phyloP scores from a whole-genome alignment of 2,113 vertebrate genomes.

The Chaetodon trifascialis region DNA sequence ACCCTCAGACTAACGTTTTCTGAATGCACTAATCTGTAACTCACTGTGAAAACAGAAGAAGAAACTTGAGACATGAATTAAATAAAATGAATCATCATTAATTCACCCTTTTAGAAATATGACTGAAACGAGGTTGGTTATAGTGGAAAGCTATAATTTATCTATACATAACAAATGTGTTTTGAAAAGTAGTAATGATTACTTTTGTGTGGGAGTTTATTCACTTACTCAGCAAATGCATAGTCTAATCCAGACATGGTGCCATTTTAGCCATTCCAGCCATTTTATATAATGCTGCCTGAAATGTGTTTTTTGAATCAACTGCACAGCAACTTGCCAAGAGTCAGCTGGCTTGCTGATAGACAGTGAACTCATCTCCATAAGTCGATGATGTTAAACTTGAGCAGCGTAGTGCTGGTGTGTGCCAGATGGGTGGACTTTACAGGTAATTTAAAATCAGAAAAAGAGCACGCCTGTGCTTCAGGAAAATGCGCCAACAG shows the following conservation, averaged over 20 bases:
- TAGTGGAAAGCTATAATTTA: not conserved
- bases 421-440: not conserved
- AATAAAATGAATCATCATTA: not conserved
- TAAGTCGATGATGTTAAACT: not conserved
- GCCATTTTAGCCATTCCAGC: constrained; percentile 44
- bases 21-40: not conserved
- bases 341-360: not conserved
- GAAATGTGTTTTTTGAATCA: constrained; percentile 22
- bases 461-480: not conserved
- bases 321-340: not conserved
- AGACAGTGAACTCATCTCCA: not conserved
- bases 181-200: not conserved
- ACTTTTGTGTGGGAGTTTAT: not conserved
- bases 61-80: not conserved
- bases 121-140: not conserved
- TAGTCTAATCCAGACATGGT: constrained; percentile 8
- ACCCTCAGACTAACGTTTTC: not conserved
- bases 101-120: not conserved
- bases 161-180: not conserved
- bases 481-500: not conserved
- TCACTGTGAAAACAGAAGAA: constrained; percentile 1
- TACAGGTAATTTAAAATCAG: not conserved
- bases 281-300: constrained; percentile 4
- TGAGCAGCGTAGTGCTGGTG: not conserved
- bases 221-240: constrained; percentile 7